Base-by-base conservation (phyloP, 2,888 invertebrate species). In the Zygaena filipendulae region DNA sequence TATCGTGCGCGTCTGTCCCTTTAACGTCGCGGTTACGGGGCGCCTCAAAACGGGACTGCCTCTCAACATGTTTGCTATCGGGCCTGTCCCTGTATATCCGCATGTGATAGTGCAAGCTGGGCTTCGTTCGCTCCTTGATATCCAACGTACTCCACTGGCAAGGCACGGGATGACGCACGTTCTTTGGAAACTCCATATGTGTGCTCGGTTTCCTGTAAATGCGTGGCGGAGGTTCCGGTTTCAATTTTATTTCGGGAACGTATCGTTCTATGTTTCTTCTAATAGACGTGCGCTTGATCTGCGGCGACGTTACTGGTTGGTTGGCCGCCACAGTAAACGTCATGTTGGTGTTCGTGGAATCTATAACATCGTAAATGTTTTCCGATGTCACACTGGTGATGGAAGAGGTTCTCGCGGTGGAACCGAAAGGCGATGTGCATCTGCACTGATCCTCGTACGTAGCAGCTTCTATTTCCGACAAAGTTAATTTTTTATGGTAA, bases 371-470 rank as follows among this genome's bases (percentile, higher is more conserved):
- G 1, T 82, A 69, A 35, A 79, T 71, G 42, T 80, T 84, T 42
- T 84, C 84, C 1, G 83, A 83, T 3, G 82, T 82, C 3, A 82
- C 79, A 37, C 83, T 82, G 4, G 79, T 75, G 27, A 82, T 83
- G 40, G 83, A 84, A 2, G 87, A 87, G 13, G 87, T 86, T 35
- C 87, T 71, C 1, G 88, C 88, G 1, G 88, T 88, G 2, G 88
- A 88, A 8, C 85, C 87, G 49, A 88, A 88, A 1, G 88, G 88
- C 1, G 88, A 89, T 1, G 86, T 86, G 52, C 88, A 88, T 34
- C 85, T 81, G 52, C 88, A 89, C 45, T 88, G 87, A 32, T 84
- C 82, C 57, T 88, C 88, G 48, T 84, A 88, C 33, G 83, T 82
- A 18, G 82, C 80, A 3, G 82, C 81, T 46, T 82, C 83, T 25